These are phyloP conservation scores for Neomorphus geoffroyi DNA, from an alignment of 2,797 vertebrate species.

Conservation along the genomic window DNA sequence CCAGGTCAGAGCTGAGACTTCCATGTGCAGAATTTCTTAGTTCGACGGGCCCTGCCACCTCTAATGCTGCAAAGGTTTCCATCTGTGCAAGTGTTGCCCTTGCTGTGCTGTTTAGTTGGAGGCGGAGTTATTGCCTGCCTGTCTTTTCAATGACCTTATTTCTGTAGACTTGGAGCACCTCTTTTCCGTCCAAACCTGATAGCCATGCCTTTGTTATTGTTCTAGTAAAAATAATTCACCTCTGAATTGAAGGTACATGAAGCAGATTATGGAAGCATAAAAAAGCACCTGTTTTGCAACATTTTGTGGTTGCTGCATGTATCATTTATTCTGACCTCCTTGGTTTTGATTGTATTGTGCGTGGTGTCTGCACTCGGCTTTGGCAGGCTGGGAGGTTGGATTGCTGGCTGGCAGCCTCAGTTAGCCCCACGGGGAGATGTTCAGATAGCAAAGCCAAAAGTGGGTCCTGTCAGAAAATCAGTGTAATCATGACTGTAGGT, in stretches of 20 bases:
- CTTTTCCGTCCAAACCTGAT: neutral
- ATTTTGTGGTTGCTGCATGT: neutral
- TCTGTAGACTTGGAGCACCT: neutral
- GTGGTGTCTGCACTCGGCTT: neutral
- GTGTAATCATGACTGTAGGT: neutral
- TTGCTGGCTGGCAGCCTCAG: neutral
- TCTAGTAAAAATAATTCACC: neutral
- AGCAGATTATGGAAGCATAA: neutral
- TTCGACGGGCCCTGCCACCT: neutral
- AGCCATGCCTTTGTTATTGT: neutral
- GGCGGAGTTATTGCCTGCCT: neutral
- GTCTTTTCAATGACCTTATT: slow-evolving; percentile 32
- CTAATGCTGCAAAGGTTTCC: slow-evolving; percentile 1
- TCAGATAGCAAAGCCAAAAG: neutral
- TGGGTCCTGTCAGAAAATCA: neutral
- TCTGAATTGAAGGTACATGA: neutral
- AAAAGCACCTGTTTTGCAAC: neutral
- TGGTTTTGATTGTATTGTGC: neutral
- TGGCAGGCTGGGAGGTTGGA: neutral
- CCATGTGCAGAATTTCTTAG: neutral
- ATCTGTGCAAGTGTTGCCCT: slow-evolving; percentile 4
- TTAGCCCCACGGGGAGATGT: neutral
- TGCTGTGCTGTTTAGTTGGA: neutral
- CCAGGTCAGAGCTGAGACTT: slow-evolving; percentile 39
- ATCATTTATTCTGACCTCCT: neutral